Evolutionary conservation across 1,140 invertebrate species (phyloP), one percentile per base, ranked within the genome.

Genomic region (Matsumurasca onukii): DNA sequence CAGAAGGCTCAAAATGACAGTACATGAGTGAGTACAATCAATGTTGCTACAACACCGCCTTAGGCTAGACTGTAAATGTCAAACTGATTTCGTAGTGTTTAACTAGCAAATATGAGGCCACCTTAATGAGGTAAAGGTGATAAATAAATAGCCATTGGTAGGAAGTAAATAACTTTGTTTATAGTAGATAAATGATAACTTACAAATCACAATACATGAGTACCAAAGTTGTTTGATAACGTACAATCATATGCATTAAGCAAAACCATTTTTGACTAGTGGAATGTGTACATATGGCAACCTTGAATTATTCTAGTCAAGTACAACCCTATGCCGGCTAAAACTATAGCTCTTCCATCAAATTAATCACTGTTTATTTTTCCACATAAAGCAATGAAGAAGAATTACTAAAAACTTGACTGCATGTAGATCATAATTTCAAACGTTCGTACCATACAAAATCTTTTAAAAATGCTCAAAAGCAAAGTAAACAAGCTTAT

Each of bases 251-350:
- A 51, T 20, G 24, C n/a, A 20, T 9, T 51, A 51, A 22, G 17
- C 49, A 51, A 20, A 9, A 51, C 49, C 49, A 51, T 51, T 51
- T 51, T 51, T 51, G 49, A 51, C 49, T 51, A 51, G 49, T 51
- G 49, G 49, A 51, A 51, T 51, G 49, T 20, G 24, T 22, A 22
- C n/a, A 3, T 51, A 51, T 51, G 49, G 49, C 49, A 51, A 51
- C 49, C 24, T 51, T 5, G n/a, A n/a, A 51, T 51, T 51, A 5
- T 51, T n/a, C n/a, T n/a, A 20, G 9, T 12, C 9, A 45, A 17
- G 34, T 45, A 12, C 9, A 12, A 45, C 17, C 9, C 9, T 45
- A 45, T 9, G 17, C 9, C 9, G 9, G 34, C 9, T 17, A 45
- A 45, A 45, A 17, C 39, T 45, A 9, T 12, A 45, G n/a, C 9